These are phyloP conservation scores for Drosophila pachea DNA, from an alignment of 1,140 invertebrate species.

Conservation along the genomic window DNA sequence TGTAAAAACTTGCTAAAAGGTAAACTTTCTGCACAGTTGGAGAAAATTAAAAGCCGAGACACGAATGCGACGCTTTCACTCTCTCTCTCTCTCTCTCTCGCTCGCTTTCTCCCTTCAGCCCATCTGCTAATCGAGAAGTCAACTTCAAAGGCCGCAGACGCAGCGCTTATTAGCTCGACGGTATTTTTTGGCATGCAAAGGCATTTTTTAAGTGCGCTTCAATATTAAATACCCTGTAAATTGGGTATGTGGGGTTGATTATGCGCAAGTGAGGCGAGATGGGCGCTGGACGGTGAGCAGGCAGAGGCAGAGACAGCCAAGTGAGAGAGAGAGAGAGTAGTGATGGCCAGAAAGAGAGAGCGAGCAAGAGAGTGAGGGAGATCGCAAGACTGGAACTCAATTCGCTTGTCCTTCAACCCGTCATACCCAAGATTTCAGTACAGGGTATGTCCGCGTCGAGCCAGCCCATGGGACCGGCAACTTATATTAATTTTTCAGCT, in stretches of 20 bases:
- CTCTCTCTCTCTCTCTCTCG: neutral
- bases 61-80: constrained; percentile 1
- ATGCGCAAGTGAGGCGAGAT: neutral
- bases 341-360: neutral
- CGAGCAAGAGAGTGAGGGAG: neutral
- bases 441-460: too few relatives aligned
- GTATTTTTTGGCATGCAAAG: constrained; percentile 69
- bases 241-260: neutral
- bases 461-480: too few relatives aligned
- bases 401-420: too few relatives aligned
- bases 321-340: neutral
- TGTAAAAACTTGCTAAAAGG: constrained; percentile 28
- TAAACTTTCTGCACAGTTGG: constrained; percentile 5
- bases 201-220: constrained; percentile 64
- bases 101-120: constrained; percentile 32
- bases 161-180: constrained; percentile 64
- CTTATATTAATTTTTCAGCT: too few relatives aligned
- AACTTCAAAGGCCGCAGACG: constrained; percentile 64
- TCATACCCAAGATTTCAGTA: too few relatives aligned
- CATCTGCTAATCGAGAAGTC: neutral
- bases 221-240: constrained; percentile 35
- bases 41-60: too few relatives aligned
- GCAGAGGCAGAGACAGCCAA: too few relatives aligned
- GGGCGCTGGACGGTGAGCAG: too few relatives aligned
- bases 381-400: neutral